These are phyloP conservation scores for Lasioglossum zephyrum DNA, from an alignment of 2,888 invertebrate genomes.

Conservation along the genomic window DNA sequence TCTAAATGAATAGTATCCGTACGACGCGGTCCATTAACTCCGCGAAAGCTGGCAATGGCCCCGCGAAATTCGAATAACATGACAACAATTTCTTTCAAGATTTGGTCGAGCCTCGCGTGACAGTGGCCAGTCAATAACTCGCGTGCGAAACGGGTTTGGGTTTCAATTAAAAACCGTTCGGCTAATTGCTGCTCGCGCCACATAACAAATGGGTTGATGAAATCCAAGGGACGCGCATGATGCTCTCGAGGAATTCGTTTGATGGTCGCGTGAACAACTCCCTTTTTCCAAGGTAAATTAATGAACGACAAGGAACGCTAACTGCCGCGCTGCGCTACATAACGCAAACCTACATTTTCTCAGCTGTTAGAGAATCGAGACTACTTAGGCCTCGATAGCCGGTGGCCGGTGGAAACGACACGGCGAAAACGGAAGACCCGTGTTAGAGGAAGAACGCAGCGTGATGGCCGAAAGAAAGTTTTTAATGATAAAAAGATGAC, in stretches of 20 bases:
- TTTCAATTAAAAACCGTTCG: slow-evolving; percentile 54
- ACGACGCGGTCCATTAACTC: slow-evolving; percentile 43
- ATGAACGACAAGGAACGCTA: not conserved
- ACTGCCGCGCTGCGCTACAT: not conserved
- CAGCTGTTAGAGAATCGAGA: not conserved
- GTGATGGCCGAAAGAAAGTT: slow-evolving; percentile 49
- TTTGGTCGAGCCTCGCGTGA: slow-evolving; percentile 16
- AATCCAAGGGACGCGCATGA: slow-evolving; percentile 49
- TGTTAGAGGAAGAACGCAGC: slow-evolving; percentile 18
- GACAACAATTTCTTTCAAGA: not conserved
- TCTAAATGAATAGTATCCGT: slow-evolving; percentile 30
- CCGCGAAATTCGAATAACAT: not conserved
- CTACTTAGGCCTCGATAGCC: not conserved
- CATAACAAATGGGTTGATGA: slow-evolving; percentile 76
- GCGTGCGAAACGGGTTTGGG: slow-evolving; percentile 40
- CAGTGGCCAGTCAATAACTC: not conserved
- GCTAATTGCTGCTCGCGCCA: slow-evolving; percentile 61
- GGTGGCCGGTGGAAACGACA: not conserved
- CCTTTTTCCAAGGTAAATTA: not conserved
- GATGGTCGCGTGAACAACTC: slow-evolving; percentile 1
- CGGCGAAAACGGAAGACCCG: slow-evolving; percentile 16
- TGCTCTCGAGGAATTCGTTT: slow-evolving; percentile 34
- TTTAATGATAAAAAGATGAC: slow-evolving; percentile 24
- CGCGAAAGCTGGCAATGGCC: slow-evolving; percentile 39
- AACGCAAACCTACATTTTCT: not conserved